phyloP scores from a whole-genome alignment of 2,888 invertebrate species.

The Ceramica pisi region DNA sequence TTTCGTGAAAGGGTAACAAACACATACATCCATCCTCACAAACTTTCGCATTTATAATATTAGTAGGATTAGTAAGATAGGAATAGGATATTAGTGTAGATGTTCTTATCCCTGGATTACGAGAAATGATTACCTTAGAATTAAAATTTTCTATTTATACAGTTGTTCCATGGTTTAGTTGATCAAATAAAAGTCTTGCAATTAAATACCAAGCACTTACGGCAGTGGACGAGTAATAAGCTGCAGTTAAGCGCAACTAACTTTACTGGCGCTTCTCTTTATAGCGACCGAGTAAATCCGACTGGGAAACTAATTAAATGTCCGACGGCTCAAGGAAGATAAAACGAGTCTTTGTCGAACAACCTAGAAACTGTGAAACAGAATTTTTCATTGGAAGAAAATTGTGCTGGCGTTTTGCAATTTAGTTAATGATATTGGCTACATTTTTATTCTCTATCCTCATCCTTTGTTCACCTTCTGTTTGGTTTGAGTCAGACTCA shows the following conservation, averaged over 20 bases:
- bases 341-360: conserved; percentile 67
- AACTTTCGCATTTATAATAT: too few species aligned
- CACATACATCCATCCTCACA: too few species aligned
- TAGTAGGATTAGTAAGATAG: too few species aligned
- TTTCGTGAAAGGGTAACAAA: too few species aligned
- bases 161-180: conserved; percentile 11
- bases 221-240: conserved; percentile 37
- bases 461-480: background rate
- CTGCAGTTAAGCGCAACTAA: conserved; percentile 47
- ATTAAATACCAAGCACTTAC: conserved; percentile 43
- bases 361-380: conserved; percentile 58
- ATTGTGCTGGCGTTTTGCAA: conserved; percentile 40
- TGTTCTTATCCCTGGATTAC: background rate
- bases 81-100: conserved; percentile 20
- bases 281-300: conserved; percentile 69
- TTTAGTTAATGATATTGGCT: conserved; percentile 33
- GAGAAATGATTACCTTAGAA: conserved; percentile 5
- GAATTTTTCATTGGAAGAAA: conserved; percentile 54
- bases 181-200: conserved; percentile 35
- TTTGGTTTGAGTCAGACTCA: background rate
- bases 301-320: conserved; percentile 78
- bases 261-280: conserved; percentile 57
- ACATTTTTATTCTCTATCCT: conserved; percentile 14
- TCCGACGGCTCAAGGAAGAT: conserved; percentile 68
- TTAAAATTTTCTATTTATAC: background rate